A percentile compares a stretch with the other conserved stretches of the same genome.
Evolutionary conservation across 2,113 vertebrate species (phyloP).

Genomic region (Petrocephalus microphthalmus): DNA sequence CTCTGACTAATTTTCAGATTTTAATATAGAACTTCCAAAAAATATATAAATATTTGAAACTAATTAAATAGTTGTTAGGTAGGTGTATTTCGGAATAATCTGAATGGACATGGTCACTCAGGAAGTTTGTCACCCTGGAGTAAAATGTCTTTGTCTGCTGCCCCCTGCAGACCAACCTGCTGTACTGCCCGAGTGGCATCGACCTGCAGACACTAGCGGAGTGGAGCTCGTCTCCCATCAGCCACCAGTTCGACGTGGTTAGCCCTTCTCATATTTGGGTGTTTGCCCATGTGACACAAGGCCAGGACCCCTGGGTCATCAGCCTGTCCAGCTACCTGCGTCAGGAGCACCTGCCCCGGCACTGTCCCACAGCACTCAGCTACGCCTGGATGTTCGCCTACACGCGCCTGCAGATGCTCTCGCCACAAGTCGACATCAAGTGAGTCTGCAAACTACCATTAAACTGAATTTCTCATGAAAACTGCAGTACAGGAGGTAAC

Average conservation of each 20-base stretch:
- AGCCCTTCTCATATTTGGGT: slow-evolving; percentile 99
- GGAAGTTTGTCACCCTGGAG: neutral
- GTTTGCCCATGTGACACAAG: slow-evolving; percentile 96
- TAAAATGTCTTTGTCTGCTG: neutral
- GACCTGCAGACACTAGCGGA: slow-evolving; percentile 90
- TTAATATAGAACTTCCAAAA: neutral
- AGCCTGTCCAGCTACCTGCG: slow-evolving; percentile 96
- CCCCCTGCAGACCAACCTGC: slow-evolving; percentile 74
- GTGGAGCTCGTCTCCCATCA: slow-evolving; percentile 96
- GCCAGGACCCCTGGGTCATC: slow-evolving; percentile 97
- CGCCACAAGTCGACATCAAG: slow-evolving; percentile 97
- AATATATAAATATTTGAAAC: neutral
- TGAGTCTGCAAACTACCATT: slow-evolving; percentile 52
- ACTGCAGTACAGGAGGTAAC: neutral
- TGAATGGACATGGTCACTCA: neutral
- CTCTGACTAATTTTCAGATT: neutral
- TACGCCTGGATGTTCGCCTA: slow-evolving; percentile 97
- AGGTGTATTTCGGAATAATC: neutral
- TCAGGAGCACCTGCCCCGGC: slow-evolving; percentile 90
- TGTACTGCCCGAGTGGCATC: slow-evolving; percentile 91
- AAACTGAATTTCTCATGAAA: neutral
- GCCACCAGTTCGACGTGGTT: slow-evolving; percentile 95
- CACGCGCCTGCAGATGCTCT: slow-evolving; percentile 86
- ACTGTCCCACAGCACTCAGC: slow-evolving; percentile 88
- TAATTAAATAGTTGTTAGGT: neutral